Evolutionary conservation across 2,797 vertebrate species (phyloP).

Genomic region (Aldrovandia affinis): DNA sequence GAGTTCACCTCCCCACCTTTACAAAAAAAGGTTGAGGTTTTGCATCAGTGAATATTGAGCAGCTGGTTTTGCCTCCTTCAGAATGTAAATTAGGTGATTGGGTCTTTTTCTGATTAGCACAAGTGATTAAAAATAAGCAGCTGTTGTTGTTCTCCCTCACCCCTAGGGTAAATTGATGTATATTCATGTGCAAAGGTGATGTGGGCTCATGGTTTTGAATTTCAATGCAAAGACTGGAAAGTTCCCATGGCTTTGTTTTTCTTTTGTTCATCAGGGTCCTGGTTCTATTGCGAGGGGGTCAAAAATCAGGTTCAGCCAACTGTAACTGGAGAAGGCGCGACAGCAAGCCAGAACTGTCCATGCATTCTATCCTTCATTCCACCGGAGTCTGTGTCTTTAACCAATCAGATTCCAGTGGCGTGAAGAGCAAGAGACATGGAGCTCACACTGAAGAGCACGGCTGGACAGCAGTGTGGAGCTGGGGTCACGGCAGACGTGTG

Average conservation of each 20-base stretch:
- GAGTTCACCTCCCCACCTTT: not conserved
- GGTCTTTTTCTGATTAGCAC: conserved; percentile 6
- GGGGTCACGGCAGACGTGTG: too few species aligned
- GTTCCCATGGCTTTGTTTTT: not conserved
- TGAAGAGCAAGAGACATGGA: conserved; percentile 95
- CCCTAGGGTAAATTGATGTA: not conserved
- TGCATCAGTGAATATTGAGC: conserved; percentile 1
- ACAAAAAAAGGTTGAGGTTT: not conserved
- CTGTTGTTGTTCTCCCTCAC: not conserved
- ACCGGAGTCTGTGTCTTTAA: conserved; percentile 97
- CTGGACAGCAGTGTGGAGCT: not conserved
- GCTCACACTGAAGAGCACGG: conserved; percentile 55
- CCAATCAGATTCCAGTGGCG: conserved; percentile 98
- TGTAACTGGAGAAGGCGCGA: not conserved
- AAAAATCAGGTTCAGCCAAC: conserved; percentile 23
- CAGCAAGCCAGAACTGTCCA: conserved; percentile 72
- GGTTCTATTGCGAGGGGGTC: not conserved
- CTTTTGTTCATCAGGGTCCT: not conserved
- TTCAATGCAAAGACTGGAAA: not conserved
- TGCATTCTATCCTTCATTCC: conserved; percentile 98
- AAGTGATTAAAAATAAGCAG: conserved; percentile 1
- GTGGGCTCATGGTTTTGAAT: not conserved
- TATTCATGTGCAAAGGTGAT: conserved; percentile 9
- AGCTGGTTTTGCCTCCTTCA: not conserved
- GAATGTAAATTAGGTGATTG: not conserved